Evolutionary conservation across 2,113 vertebrate species (phyloP), one percentile per base, ranked within the genome.

Genomic region (Pygoscelis antarcticus): DNA sequence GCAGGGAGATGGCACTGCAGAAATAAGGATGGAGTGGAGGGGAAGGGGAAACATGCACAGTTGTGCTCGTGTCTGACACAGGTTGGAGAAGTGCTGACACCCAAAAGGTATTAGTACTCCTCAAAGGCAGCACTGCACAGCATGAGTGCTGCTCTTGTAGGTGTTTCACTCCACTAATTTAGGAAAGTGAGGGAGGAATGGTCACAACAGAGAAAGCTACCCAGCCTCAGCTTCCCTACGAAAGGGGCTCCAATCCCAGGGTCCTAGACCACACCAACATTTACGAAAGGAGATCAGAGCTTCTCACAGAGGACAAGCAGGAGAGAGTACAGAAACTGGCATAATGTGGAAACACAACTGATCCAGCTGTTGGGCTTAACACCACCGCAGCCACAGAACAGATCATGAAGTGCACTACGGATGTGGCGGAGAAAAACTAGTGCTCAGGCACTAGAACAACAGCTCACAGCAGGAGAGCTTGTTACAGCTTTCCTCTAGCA

Each of bases 1-100:
- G 52, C 0, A 0, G 34, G 75, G 74, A 42, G 10, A 55, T 0
- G 1, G 44, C 23, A 20, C 26, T 61, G 82, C 69, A 89, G 47
- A 47, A 78, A 69, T 11, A 49, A 71, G 69, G 61, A 72, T 9
- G 8, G 36, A 13, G 18, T 51, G 49, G 30, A 89, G 4, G 40
- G 49, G 46, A 89, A 65, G 22, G 55, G 60, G 42, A 29, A 34
- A 18, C 17, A 49, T 23, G 34, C 29, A 46, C 72, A 82, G 69
- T 36, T 82, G n/a, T 71, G 87, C 42, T 87, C 1, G 0, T 32
- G 47, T 49, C 61, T 91, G 80, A 79, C 16, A 60, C 16, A 57
- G 69, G 74, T 85, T 78, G 36, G 52, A 70, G 65, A 69, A 87
- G 18, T 54, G 64, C 66, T 88, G 90, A 84, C 62, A 81, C 70